Evolutionary conservation across 1,140 invertebrate species (phyloP).

Genomic region (Stegodyphus dumicola): DNA sequence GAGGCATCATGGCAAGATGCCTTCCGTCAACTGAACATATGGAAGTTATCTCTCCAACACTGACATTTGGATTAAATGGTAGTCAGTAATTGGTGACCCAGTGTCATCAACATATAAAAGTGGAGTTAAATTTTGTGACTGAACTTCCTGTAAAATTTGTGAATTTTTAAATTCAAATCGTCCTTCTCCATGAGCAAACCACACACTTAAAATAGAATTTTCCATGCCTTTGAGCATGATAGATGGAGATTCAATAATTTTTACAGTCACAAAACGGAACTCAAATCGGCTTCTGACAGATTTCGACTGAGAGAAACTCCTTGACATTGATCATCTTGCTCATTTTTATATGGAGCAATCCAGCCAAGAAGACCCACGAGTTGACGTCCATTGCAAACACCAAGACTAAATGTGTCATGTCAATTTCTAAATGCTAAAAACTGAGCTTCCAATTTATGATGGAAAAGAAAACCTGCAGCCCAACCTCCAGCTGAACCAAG

Average conservation of each 20-base stretch:
- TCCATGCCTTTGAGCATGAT: conserved; percentile 92
- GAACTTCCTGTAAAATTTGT: conserved; percentile 66
- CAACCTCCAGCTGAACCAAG: conserved; percentile 97
- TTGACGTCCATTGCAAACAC: conserved; percentile 98
- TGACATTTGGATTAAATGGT: conserved; percentile 96
- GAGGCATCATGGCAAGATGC: conserved; percentile 97
- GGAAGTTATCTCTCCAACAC: conserved; percentile 84
- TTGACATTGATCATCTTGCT: conserved; percentile 63
- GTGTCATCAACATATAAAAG: conserved; percentile 87
- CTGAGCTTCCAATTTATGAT: conserved; percentile 76
- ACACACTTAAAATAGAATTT: conserved; percentile 85
- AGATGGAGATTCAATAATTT: conserved; percentile 77
- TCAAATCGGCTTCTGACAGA: conserved; percentile 89
- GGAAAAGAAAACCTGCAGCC: conserved; percentile 90
- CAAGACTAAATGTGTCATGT: conserved; percentile 90
- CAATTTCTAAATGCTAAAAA: conserved; percentile 79
- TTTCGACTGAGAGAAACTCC: conserved; percentile 87
- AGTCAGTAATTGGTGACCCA: conserved; percentile 79
- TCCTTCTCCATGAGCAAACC: conserved; percentile 98
- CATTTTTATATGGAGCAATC: conserved; percentile 66
- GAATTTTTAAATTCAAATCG: conserved; percentile 69
- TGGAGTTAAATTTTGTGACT: conserved; percentile 77
- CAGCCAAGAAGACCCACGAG: conserved; percentile 82
- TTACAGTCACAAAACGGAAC: conserved; percentile 88
- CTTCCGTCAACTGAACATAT: conserved; percentile 89